Conservation (phyloP, 2,797 vertebrate species). For the Enoplosus armatus region DNA sequence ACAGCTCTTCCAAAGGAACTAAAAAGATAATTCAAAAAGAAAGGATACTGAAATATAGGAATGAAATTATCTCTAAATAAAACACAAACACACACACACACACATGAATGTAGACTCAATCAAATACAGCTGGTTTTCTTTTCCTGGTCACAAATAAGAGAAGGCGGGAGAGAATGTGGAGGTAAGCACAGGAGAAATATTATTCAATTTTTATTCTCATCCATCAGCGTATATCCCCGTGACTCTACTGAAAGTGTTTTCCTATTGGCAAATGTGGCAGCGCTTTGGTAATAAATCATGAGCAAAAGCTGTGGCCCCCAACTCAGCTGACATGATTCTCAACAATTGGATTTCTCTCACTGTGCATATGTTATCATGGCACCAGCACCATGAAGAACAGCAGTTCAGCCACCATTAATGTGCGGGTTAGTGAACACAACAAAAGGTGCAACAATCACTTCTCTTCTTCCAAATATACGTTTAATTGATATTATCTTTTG, state of each 20-base stretch:
- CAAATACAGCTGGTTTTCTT: constrained; percentile 23
- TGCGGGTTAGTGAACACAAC: neutral
- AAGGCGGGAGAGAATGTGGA: constrained; percentile 32
- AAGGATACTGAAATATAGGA: neutral
- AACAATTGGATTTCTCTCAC: constrained; percentile 76
- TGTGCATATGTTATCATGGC: constrained; percentile 67
- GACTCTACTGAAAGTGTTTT: constrained; percentile 79
- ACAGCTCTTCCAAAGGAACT: neutral
- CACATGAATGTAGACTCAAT: constrained; percentile 17
- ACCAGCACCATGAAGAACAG: constrained; percentile 30
- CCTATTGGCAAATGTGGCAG: constrained; percentile 82
- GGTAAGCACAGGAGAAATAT: constrained; percentile 60
- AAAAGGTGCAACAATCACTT: neutral
- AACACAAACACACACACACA: constrained; percentile 2
- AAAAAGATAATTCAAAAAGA: constrained; percentile 13
- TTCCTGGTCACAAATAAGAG: constrained; percentile 41
- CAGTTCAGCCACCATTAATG: constrained; percentile 26
- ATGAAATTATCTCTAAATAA: constrained; percentile 32
- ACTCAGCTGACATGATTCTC: constrained; percentile 72
- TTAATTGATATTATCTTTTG: neutral
- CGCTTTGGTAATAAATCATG: constrained; percentile 82
- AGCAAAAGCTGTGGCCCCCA: constrained; percentile 63
- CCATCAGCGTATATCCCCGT: constrained; percentile 79
- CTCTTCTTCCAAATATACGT: neutral
- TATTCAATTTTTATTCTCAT: constrained; percentile 79